Evolutionary conservation across 2,113 vertebrate genomes (phyloP).

Genomic region (Macquaria ambigua): DNA sequence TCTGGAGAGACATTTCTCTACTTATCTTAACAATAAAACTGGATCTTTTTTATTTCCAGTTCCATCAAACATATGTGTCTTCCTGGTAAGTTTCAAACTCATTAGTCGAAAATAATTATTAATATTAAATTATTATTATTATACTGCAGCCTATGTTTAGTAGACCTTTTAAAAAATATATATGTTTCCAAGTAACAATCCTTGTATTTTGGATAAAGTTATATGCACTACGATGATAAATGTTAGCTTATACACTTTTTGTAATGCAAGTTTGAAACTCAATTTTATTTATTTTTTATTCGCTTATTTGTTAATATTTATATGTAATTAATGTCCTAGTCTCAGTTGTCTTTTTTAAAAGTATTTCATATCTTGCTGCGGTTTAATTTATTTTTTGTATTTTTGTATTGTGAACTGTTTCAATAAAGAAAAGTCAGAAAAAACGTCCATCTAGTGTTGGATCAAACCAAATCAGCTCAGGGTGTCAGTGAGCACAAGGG

Average conservation of each 20-base stretch:
- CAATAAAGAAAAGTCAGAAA: slow-evolving; percentile 2
- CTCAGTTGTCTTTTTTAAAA: not conserved
- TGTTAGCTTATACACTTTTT: not conserved
- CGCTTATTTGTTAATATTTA: no score
- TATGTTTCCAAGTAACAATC: no score
- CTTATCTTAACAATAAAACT: not conserved
- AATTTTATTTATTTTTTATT: no score
- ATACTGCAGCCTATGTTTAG: no score
- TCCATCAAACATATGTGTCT: not conserved
- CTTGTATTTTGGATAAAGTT: no score
- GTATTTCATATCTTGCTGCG: not conserved
- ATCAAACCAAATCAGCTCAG: slow-evolving; percentile 47
- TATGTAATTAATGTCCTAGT: no score
- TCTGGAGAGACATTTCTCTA: not conserved
- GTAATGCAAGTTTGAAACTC: not conserved
- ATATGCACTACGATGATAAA: no score
- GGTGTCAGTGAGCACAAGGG: accelerated
- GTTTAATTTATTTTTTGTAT: not conserved
- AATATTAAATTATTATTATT: no score
- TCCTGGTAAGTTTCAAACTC: no score
- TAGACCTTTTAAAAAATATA: no score
- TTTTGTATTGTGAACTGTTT: not conserved
- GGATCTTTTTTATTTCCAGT: not conserved
- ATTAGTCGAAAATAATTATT: no score
- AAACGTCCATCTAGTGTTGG: not conserved